A percentile compares a stretch with the other conserved stretches of the same genome.
Evolutionary conservation across 2,113 vertebrate species (phyloP).

Genomic region (Clarias gariepinus): DNA sequence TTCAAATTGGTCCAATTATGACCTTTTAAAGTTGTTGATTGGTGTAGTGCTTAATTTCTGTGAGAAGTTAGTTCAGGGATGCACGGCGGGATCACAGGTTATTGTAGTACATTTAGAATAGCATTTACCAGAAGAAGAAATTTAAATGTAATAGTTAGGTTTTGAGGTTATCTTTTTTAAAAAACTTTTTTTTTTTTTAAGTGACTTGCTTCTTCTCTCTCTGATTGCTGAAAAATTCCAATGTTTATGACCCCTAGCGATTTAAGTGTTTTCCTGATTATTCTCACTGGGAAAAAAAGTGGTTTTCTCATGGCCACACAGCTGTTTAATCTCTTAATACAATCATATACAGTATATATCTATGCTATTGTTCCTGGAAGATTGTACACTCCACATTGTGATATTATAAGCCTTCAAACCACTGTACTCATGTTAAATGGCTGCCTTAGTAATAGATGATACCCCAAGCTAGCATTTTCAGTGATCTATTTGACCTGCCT

Average conservation of each 20-base stretch:
- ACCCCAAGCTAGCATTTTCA: constrained; percentile 35
- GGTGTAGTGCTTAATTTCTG: neutral
- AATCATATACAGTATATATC: too few species aligned
- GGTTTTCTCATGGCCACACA: too few species aligned
- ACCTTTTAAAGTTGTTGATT: neutral
- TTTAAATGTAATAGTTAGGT: neutral
- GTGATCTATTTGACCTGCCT: constrained; percentile 34
- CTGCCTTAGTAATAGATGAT: constrained; percentile 40
- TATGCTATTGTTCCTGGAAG: constrained; percentile 20
- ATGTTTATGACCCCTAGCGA: too few species aligned
- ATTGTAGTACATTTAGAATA: neutral
- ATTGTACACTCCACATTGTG: constrained; percentile 11
- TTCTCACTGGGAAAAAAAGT: too few species aligned
- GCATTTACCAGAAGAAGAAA: neutral
- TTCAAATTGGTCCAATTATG: neutral
- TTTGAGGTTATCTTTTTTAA: neutral
- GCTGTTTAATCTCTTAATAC: too few species aligned
- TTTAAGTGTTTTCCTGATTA: too few species aligned
- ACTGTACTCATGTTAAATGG: constrained; percentile 43
- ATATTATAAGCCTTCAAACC: constrained; percentile 34
- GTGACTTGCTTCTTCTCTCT: neutral
- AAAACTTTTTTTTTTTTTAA: too few species aligned
- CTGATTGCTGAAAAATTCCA: too few species aligned
- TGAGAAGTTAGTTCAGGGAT: neutral
- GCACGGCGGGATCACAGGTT: neutral